These are phyloP conservation scores for Salvator merianae DNA, from an alignment of 2,113 vertebrate genomes.

Conservation along the genomic window DNA sequence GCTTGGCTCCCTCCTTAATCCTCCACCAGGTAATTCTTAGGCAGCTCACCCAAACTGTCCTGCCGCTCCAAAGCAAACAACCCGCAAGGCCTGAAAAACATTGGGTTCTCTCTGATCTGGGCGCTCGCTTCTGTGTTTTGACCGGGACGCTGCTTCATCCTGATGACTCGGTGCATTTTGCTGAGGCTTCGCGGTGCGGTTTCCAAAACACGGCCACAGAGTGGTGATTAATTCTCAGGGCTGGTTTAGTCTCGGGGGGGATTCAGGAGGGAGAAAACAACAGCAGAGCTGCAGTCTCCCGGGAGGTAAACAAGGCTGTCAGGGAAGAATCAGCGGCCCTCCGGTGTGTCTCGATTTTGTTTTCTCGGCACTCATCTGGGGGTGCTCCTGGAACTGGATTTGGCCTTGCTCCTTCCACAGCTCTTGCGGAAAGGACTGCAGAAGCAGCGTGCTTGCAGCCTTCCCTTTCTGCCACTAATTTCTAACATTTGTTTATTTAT, in stretches of 20 bases:
- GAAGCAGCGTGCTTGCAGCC: too few relatives aligned
- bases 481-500: too few relatives aligned
- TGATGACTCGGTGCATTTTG: slow-evolving; percentile 65
- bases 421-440: too few relatives aligned
- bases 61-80: slow-evolving; percentile 40
- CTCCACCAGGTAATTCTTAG: not conserved
- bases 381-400: not conserved
- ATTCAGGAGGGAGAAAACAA: slow-evolving; percentile 41
- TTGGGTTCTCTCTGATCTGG: slow-evolving; percentile 33
- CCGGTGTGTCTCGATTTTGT: not conserved
- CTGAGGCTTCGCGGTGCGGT: slow-evolving; percentile 52
- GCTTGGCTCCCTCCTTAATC: slow-evolving; percentile 22
- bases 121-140: slow-evolving; percentile 15
- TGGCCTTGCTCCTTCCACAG: too few relatives aligned
- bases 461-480: too few relatives aligned
- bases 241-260: slow-evolving; percentile 11
- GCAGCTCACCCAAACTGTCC: slow-evolving; percentile 28
- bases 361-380: not conserved
- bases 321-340: too few relatives aligned
- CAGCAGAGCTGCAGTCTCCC: not conserved
- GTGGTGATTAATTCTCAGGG: slow-evolving; percentile 52
- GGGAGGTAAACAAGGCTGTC: not conserved
- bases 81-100: slow-evolving; percentile 53
- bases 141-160: slow-evolving; percentile 22
- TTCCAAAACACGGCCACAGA: slow-evolving; percentile 48